These are phyloP conservation scores for Micoletzkya japonica DNA, from an alignment of 2,888 invertebrate genomes.

Conservation along the genomic window DNA sequence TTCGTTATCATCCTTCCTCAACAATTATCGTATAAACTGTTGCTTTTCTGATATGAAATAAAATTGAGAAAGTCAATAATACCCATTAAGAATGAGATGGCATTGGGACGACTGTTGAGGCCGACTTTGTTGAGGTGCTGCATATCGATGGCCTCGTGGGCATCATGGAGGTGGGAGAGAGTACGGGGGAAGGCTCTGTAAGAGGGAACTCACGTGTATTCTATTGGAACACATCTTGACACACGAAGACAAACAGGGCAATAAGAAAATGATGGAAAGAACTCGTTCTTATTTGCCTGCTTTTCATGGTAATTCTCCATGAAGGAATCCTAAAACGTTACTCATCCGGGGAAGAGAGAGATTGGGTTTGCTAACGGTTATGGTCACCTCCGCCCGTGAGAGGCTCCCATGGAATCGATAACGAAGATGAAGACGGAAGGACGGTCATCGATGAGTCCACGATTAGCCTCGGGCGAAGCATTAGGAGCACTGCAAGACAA, in stretches of 20 bases:
- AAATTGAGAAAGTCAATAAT: neutral
- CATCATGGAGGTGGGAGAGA: neutral
- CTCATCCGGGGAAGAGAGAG: neutral
- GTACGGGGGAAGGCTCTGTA: constrained; percentile 17
- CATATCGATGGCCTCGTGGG: constrained; percentile 8
- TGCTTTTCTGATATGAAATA: neutral
- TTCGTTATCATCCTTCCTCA: neutral
- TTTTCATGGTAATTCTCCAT: neutral
- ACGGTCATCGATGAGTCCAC: neutral
- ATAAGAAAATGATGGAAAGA: neutral
- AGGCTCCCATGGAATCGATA: constrained; percentile 17
- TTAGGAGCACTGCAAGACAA: neutral
- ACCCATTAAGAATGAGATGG: constrained; percentile 13
- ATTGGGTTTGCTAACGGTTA: neutral
- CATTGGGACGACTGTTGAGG: constrained; percentile 28
- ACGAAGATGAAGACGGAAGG: constrained; percentile 16
- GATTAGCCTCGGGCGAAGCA: neutral
- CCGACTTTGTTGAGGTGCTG: constrained; percentile 25
- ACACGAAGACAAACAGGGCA: neutral
- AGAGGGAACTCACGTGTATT: no score
- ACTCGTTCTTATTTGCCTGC: neutral
- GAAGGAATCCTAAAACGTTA: neutral
- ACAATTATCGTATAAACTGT: neutral
- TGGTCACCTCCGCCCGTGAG: constrained; percentile 23
- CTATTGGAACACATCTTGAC: neutral